phyloP scores from a whole-genome alignment of 2,888 invertebrate genomes.

The Drosophila anomelani region DNA sequence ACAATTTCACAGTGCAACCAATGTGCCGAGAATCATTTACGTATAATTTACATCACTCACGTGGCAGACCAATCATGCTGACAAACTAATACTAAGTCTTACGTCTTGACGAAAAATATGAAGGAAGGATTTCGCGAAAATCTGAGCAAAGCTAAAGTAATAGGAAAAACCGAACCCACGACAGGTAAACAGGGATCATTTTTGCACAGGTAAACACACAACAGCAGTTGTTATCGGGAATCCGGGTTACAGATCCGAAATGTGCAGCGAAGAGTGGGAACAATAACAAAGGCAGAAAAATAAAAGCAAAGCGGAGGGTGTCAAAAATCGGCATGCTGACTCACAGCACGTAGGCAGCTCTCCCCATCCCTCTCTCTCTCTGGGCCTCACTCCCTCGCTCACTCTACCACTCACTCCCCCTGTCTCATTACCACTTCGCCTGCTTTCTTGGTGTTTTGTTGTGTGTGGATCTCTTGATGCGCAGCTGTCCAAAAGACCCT shows the following conservation, averaged over 20 bases:
- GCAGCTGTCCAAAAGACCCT: constrained; percentile 70
- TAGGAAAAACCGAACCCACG: constrained; percentile 1
- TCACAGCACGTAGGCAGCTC: constrained; percentile 72
- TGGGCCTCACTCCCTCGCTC: constrained; percentile 27
- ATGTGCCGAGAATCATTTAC: constrained; percentile 45
- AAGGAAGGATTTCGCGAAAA: constrained; percentile 20
- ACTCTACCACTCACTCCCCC: constrained; percentile 38
- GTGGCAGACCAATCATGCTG: constrained; percentile 68
- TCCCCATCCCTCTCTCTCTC: constrained; percentile 38
- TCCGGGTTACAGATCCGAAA: constrained; percentile 35
- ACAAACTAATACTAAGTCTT: constrained; percentile 49
- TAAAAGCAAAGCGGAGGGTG: constrained; percentile 56
- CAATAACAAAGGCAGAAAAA: constrained; percentile 38
- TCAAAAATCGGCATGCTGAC: constrained; percentile 67
- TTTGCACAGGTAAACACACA: constrained; percentile 30
- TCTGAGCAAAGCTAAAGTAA: constrained; percentile 3
- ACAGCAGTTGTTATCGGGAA: constrained; percentile 33
- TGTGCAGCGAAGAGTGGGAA: constrained; percentile 24
- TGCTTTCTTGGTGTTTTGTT: constrained; percentile 26
- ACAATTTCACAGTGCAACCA: constrained; percentile 16
- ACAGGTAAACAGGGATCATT: constrained; percentile 30
- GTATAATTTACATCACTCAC: constrained; percentile 53
- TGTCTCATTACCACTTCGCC: constrained; percentile 28
- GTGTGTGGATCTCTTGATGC: constrained; percentile 48
- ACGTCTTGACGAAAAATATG: constrained; percentile 21